phyloP scores from a whole-genome alignment of 1,140 invertebrate genomes.

The Bradysia coprophila region DNA sequence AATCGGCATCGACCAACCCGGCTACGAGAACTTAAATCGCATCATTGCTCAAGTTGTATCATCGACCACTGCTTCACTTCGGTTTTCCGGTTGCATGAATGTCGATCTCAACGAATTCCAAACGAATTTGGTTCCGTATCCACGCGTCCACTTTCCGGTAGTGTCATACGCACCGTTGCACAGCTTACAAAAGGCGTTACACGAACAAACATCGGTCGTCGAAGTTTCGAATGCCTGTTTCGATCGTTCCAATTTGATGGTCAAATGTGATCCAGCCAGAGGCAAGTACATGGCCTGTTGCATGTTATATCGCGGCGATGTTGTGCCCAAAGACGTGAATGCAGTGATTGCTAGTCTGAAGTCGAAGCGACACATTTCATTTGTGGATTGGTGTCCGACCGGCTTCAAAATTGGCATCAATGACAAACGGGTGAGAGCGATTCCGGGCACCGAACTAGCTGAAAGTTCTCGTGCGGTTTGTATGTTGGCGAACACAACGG shows the following conservation, averaged over 20 bases:
- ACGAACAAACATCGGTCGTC: constrained; percentile 51
- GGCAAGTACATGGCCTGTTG: constrained; percentile 79
- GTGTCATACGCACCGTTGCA: constrained; percentile 68
- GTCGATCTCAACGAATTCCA: constrained; percentile 80
- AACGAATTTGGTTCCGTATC: constrained; percentile 63
- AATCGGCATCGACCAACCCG: constrained; percentile 61
- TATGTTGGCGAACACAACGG: constrained; percentile 72
- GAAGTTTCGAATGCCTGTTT: constrained; percentile 76
- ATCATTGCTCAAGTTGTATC: constrained; percentile 65
- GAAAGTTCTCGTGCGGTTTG: constrained; percentile 52
- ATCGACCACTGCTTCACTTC: constrained; percentile 62
- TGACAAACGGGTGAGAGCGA: constrained; percentile 62
- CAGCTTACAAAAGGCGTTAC: constrained; percentile 61
- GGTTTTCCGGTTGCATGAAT: constrained; percentile 70
- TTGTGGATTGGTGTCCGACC: constrained; percentile 84
- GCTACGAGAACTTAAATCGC: constrained; percentile 52
- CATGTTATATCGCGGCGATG: constrained; percentile 51
- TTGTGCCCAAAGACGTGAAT: constrained; percentile 55
- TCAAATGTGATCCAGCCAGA: constrained; percentile 66
- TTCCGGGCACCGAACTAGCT: constrained; percentile 65
- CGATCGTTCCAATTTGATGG: constrained; percentile 71
- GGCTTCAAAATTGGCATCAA: constrained; percentile 71
- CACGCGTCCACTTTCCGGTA: constrained; percentile 57
- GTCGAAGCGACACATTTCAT: constrained; percentile 64
- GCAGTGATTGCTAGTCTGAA: constrained; percentile 63